These are phyloP conservation scores for Bubo blakistoni DNA, from an alignment of 2,113 vertebrate genomes.

Conservation along the genomic window DNA sequence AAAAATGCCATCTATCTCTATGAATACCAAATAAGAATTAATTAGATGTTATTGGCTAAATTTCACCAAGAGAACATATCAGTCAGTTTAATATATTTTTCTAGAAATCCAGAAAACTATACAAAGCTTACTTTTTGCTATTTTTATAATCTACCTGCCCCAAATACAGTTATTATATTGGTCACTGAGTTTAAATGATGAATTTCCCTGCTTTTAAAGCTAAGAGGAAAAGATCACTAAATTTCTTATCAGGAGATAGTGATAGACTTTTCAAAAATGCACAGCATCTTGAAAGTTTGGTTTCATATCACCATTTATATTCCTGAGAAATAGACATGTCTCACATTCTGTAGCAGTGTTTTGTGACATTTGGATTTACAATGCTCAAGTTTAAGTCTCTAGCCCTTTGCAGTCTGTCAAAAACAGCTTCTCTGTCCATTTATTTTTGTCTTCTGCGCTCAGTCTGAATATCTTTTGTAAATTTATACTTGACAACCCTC, in stretches of 20 bases:
- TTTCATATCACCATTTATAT: constrained; percentile 78
- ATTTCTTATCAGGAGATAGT: constrained; percentile 56
- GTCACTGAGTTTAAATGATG: constrained; percentile 32
- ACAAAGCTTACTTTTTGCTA: background rate
- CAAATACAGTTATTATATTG: constrained; percentile 17
- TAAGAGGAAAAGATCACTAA: constrained; percentile 27
- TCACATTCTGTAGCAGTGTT: constrained; percentile 72
- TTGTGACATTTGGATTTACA: constrained; percentile 83
- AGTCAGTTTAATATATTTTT: constrained; percentile 19
- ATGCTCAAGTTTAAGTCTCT: constrained; percentile 80
- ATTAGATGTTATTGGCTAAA: background rate
- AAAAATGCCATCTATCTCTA: background rate
- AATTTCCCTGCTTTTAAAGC: constrained; percentile 41
- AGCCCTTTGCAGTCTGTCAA: constrained; percentile 80
- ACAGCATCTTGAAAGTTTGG: constrained; percentile 69
- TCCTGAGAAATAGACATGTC: constrained; percentile 80
- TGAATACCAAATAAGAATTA: background rate
- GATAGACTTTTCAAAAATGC: constrained; percentile 70
- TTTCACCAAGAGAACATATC: background rate
- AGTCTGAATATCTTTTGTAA: constrained; percentile 84
- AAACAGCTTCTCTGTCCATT: constrained; percentile 80
- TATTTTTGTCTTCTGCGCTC: constrained; percentile 82
- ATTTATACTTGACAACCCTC: constrained; percentile 84
- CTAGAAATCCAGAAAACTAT: background rate
- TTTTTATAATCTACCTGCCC: constrained; percentile 24